These are phyloP conservation scores for Pangasius djambal DNA, from an alignment of 2,797 vertebrate species.

Conservation along the genomic window DNA sequence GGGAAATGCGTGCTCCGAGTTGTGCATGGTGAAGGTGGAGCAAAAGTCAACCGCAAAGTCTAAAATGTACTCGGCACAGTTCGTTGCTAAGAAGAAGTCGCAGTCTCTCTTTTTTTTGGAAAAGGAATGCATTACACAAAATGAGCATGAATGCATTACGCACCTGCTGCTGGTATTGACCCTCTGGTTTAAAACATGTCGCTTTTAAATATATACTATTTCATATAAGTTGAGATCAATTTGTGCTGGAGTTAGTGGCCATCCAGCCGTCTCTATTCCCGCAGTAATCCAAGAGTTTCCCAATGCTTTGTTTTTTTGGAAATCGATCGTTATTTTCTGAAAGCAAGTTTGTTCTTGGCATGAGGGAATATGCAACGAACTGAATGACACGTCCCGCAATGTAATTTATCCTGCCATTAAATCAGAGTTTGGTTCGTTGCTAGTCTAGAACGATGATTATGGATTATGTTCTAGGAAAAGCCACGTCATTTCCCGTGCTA, in stretches of 20 bases:
- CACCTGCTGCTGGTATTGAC: background rate
- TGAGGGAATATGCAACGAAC: background rate
- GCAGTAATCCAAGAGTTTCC: background rate
- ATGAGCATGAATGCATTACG: too few relatives aligned
- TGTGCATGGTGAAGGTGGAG: background rate
- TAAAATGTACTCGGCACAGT: background rate
- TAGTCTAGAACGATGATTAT: background rate
- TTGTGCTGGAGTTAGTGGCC: too few relatives aligned
- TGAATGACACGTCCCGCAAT: background rate
- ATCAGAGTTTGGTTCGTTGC: background rate
- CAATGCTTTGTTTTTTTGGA: background rate
- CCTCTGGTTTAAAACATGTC: background rate
- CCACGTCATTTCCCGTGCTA: background rate
- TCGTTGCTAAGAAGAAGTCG: background rate
- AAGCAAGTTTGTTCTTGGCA: background rate
- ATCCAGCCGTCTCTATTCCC: background rate
- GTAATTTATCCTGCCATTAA: background rate
- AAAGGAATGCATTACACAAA: background rate
- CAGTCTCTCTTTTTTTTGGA: background rate
- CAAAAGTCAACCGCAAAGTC: background rate
- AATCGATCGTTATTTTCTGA: background rate
- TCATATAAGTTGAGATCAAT: background rate
- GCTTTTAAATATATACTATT: background rate
- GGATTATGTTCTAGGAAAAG: background rate
- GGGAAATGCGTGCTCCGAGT: background rate